phyloP scores from a whole-genome alignment of 2,113 vertebrate genomes.

The Nibea albiflora region DNA sequence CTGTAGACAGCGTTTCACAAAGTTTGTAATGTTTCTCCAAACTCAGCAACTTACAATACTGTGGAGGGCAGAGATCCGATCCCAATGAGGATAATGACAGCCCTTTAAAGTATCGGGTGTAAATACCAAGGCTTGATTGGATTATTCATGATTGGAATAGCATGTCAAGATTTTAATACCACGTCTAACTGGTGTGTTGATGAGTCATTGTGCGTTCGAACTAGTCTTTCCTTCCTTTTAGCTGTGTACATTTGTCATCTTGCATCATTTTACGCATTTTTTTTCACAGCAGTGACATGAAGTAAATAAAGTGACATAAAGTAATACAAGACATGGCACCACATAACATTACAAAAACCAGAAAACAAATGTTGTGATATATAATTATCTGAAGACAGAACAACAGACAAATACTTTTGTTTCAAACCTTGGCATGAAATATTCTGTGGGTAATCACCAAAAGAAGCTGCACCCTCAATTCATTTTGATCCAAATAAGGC shows the following conservation, averaged over 20 bases:
- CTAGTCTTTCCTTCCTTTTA: not conserved
- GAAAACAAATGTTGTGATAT: constrained; percentile 22
- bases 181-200: no score
- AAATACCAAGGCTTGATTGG: no score
- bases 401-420: constrained; percentile 10
- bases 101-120: no score
- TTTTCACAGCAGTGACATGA: constrained; percentile 26
- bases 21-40: no score
- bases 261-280: not conserved
- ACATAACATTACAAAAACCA: constrained; percentile 1
- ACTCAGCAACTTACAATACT: no score
- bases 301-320: constrained; percentile 26
- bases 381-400: constrained; percentile 12
- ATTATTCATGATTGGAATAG: no score
- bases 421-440: constrained; percentile 2
- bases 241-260: not conserved
- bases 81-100: no score
- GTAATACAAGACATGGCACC: constrained; percentile 1
- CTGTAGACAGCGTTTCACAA: no score
- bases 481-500: constrained; percentile 22
- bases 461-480: constrained; percentile 7
- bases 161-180: no score
- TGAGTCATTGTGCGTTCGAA: not conserved
- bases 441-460: not conserved
- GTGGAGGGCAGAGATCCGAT: no score